These are phyloP conservation scores for Abscondita cerata DNA, from an alignment of 2,888 invertebrate species.

Conservation along the genomic window DNA sequence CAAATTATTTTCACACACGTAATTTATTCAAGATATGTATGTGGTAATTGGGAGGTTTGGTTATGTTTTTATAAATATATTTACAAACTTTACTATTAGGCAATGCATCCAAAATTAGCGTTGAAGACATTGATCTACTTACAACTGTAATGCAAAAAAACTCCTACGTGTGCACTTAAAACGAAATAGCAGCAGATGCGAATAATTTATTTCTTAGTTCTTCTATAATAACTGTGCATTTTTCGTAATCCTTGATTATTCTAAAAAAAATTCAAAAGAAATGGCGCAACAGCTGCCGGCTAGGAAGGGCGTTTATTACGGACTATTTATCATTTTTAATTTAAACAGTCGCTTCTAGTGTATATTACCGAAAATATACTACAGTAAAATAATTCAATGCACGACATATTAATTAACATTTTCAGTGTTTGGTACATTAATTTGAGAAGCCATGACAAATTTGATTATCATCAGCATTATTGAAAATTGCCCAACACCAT, in stretches of 20 bases:
- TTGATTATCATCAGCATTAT: too few species aligned
- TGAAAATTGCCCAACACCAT: too few species aligned
- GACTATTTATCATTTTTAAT: constrained; percentile 37
- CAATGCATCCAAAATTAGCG: too few species aligned
- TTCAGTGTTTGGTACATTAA: not conserved
- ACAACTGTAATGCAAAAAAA: not conserved
- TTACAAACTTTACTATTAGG: too few species aligned
- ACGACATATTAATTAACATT: constrained; percentile 18
- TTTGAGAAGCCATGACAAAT: too few species aligned
- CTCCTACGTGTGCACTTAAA: not conserved
- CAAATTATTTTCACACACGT: too few species aligned
- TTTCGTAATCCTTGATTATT: not conserved
- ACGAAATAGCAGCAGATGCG: not conserved
- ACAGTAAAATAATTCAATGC: constrained; percentile 13
- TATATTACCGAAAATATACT: constrained; percentile 5
- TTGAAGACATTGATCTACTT: not conserved
- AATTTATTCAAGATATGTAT: too few species aligned
- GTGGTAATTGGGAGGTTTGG: too few species aligned
- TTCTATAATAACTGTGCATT: not conserved
- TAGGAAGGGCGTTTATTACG: constrained; percentile 28
- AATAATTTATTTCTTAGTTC: not conserved
- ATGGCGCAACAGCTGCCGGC: constrained; percentile 15
- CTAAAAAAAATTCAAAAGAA: constrained; percentile 3
- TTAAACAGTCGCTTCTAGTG: constrained; percentile 16
- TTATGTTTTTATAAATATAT: too few species aligned